These are phyloP conservation scores for Chrysaora quinquecirrha DNA, from an alignment of 30 jellyfish, hydroid and myxozoan genomes.

Conservation along the genomic window DNA sequence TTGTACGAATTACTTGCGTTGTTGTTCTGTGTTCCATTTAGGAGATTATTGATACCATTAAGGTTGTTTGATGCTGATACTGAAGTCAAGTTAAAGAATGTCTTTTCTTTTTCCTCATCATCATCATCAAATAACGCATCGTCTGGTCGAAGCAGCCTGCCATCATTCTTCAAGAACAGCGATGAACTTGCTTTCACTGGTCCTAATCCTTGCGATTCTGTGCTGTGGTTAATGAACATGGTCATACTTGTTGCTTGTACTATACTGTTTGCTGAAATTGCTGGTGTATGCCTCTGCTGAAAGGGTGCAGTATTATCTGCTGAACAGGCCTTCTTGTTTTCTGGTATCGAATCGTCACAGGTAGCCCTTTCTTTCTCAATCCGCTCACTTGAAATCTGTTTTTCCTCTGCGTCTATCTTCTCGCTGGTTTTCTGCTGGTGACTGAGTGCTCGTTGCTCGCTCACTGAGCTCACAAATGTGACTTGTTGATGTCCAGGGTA, in stretches of 20 bases:
- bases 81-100: slow-evolving; percentile 77
- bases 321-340: slow-evolving; percentile 50
- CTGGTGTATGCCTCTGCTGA: slow-evolving; percentile 55
- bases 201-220: slow-evolving; percentile 75
- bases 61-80: slow-evolving; percentile 56
- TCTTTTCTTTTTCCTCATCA: slow-evolving; percentile 74
- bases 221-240: slow-evolving; percentile 74
- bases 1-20: slow-evolving; percentile 26
- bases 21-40: slow-evolving; percentile 67
- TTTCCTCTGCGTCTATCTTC: slow-evolving; percentile 14
- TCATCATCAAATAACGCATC: slow-evolving; percentile 82
- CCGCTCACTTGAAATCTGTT: slow-evolving; percentile 3
- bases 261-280: slow-evolving; percentile 53
- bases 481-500: slow-evolving; percentile 81
- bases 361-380: slow-evolving; percentile 6
- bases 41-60: slow-evolving; percentile 56
- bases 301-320: slow-evolving; percentile 41
- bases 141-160: slow-evolving; percentile 68
- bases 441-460: slow-evolving; percentile 52
- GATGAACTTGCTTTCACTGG: slow-evolving; percentile 66
- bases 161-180: slow-evolving; percentile 52
- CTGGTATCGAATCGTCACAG: slow-evolving; percentile 63
- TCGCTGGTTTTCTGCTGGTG: slow-evolving; percentile 85
- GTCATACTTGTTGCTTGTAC: slow-evolving; percentile 73
- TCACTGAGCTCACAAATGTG: slow-evolving; percentile 53